These are phyloP conservation scores for Chironomus tentans DNA, from an alignment of 2,888 invertebrate genomes.

Conservation along the genomic window DNA sequence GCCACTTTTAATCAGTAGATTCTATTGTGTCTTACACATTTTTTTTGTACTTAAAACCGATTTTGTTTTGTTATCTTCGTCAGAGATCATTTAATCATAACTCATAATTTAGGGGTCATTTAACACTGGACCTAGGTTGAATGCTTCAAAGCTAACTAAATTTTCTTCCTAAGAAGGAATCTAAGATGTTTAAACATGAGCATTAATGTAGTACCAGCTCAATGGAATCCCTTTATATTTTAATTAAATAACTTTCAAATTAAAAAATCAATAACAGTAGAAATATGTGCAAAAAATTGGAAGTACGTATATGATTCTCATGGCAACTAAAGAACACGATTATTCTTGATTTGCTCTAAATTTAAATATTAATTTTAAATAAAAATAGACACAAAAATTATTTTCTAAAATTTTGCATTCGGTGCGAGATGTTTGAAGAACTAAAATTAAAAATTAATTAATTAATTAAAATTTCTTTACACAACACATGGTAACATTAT, in stretches of 20 bases:
- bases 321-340: slow-evolving; percentile 27
- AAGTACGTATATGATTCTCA: slow-evolving; percentile 4
- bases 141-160: no score
- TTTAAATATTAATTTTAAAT: not conserved
- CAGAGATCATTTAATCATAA: not conserved
- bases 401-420: not conserved
- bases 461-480: not conserved
- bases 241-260: not conserved
- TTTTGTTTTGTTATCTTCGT: not conserved
- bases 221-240: no score
- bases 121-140: no score
- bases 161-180: no score
- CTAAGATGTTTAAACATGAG: no score
- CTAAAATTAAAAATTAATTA: not conserved
- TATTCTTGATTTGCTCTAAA: not conserved
- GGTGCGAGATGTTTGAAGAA: not conserved
- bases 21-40: no score
- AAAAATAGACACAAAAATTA: not conserved
- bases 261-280: not conserved
- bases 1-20: no score
- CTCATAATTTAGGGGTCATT: not conserved
- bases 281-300: not conserved
- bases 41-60: not conserved
- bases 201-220: no score
- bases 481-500: not conserved